Conservation (phyloP, 1,140 invertebrate genomes). For the Drosophila ercepeae region DNA sequence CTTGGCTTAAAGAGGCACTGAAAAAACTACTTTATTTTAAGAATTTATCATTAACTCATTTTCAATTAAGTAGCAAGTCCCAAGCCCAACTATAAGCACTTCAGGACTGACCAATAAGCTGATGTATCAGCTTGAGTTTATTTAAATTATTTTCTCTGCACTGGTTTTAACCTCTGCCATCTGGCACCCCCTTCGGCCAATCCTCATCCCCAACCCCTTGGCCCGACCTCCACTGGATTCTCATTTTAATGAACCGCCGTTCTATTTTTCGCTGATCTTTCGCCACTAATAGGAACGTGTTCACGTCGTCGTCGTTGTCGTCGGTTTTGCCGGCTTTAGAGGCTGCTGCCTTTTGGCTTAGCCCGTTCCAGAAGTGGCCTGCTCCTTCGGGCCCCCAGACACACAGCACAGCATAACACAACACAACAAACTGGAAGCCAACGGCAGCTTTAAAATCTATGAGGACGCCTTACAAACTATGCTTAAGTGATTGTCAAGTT, state of each 20-base stretch:
- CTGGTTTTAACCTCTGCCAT: conserved; percentile 37
- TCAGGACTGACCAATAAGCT: not conserved
- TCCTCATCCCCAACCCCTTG: conserved; percentile 22
- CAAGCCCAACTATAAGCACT: not conserved
- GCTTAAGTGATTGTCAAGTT: conserved; percentile 84
- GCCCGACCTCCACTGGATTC: conserved; percentile 56
- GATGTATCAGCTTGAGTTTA: not conserved
- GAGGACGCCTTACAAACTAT: conserved; percentile 83
- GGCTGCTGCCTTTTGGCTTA: conserved; percentile 17
- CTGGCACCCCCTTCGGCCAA: conserved; percentile 7
- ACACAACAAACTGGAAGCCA: conserved; percentile 15
- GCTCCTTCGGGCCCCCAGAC: conserved; percentile 41
- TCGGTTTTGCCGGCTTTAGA: conserved; percentile 13
- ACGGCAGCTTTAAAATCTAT: conserved; percentile 76
- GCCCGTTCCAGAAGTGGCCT: conserved; percentile 17
- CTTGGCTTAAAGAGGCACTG: conserved; percentile 17
- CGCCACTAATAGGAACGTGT: conserved; percentile 83
- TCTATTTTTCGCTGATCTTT: conserved; percentile 83
- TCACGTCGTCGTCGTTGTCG: conserved; percentile 64
- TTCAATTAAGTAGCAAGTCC: not conserved
- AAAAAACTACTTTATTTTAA: not conserved
- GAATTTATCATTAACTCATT: not conserved
- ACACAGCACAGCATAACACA: conserved; percentile 49
- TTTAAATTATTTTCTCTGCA: not conserved
- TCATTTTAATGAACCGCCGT: conserved; percentile 83